Conservation (phyloP, 2,113 vertebrate genomes). For the Blennius ocellaris region DNA sequence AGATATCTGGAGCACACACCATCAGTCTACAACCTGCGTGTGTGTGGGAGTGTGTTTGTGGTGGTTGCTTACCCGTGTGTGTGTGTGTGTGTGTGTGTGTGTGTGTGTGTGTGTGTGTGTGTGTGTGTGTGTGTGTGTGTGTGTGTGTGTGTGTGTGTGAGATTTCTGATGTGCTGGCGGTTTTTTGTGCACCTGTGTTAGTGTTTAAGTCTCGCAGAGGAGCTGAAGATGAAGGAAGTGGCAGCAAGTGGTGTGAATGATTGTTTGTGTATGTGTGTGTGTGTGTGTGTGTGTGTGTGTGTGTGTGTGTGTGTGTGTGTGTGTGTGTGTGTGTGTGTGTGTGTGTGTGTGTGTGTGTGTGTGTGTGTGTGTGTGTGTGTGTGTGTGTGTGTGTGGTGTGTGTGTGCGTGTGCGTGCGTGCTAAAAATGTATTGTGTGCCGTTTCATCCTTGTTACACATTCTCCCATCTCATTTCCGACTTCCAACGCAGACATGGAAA, state of each 20-base stretch:
- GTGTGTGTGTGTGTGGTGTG: too few species aligned
- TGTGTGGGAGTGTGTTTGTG: conserved; percentile 9
- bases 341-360: too few species aligned
- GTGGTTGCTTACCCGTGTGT: conserved; percentile 42
- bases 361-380: too few species aligned
- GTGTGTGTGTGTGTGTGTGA: conserved; percentile 1
- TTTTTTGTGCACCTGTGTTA: conserved; percentile 1
- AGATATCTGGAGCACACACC: conserved; percentile 29
- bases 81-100: conserved; percentile 16
- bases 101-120: conserved; percentile 16
- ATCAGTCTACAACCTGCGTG: conserved; percentile 15
- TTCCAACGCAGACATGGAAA: neutral
- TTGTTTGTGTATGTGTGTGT: neutral
- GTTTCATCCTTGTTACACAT: neutral
- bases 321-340: too few species aligned
- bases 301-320: too few species aligned
- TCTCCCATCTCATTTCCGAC: too few species aligned
- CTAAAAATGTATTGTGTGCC: conserved; percentile 12
- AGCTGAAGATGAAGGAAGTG: neutral
- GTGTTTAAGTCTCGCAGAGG: neutral
- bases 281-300: neutral
- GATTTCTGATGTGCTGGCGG: conserved; percentile 2
- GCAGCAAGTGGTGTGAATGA: neutral
- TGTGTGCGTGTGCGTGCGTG: neutral
- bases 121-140: conserved; percentile 21